Percentiles rank a stretch among this genome's conserved stretches.
These are phyloP conservation scores for Aphelenchoides besseyi DNA, from an alignment of 1,140 invertebrate species.

Conservation along the genomic window DNA sequence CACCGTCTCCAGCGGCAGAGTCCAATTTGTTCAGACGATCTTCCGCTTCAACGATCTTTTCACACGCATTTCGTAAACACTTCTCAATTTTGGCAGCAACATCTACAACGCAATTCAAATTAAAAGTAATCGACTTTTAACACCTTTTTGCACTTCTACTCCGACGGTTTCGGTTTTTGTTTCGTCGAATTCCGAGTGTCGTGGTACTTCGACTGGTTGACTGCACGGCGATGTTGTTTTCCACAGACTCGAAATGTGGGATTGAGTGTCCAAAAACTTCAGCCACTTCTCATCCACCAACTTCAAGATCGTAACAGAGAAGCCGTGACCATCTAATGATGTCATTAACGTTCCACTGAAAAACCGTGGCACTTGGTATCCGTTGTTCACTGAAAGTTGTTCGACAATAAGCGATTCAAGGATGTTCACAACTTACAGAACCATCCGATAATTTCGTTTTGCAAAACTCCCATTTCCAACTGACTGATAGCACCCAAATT, in stretches of 20 bases:
- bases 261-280: constrained; percentile 23
- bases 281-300: constrained; percentile 58
- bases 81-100: constrained; percentile 24
- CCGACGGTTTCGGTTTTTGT: constrained; percentile 15
- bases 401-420: constrained; percentile 13
- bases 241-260: constrained; percentile 13
- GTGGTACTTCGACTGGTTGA: background rate
- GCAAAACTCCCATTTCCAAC: constrained; percentile 75
- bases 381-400: constrained; percentile 66
- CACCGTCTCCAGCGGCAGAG: constrained; percentile 32
- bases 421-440: constrained; percentile 58
- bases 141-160: background rate
- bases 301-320: constrained; percentile 73
- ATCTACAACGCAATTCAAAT: background rate
- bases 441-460: constrained; percentile 69
- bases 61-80: constrained; percentile 29
- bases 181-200: constrained; percentile 14
- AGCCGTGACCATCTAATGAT: constrained; percentile 76
- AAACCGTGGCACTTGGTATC: constrained; percentile 69
- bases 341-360: constrained; percentile 75
- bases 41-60: constrained; percentile 25
- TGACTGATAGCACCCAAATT: constrained; percentile 77
- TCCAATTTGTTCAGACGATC: constrained; percentile 35
- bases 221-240: constrained; percentile 7
- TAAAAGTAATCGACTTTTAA: background rate